phyloP scores from a whole-genome alignment of 2,113 vertebrate species.

The Cinclus cinclus region DNA sequence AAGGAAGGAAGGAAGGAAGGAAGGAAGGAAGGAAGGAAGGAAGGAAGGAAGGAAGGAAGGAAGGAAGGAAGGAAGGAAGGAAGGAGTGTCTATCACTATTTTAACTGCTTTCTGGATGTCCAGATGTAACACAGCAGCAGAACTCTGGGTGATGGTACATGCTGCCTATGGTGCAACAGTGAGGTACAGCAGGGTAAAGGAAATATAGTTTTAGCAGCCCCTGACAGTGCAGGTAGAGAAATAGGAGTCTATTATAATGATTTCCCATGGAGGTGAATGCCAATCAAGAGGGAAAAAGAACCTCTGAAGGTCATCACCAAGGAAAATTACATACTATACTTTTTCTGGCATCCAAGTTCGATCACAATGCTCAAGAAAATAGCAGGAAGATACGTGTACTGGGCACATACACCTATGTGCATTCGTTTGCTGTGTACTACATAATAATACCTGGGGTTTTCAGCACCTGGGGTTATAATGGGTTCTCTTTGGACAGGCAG shows the following conservation, averaged over 20 bases:
- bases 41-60: too few relatives aligned
- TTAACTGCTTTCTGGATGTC: background rate
- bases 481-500: constrained; percentile 60
- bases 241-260: constrained; percentile 35
- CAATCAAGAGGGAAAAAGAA: background rate
- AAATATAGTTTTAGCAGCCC: background rate
- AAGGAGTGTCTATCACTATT: background rate
- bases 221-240: constrained; percentile 22
- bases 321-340: background rate
- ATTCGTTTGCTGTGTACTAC: background rate
- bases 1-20: too few relatives aligned
- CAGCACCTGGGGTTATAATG: constrained; percentile 62
- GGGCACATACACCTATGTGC: background rate
- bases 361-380: constrained; percentile 3
- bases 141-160: background rate
- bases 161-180: background rate
- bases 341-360: background rate
- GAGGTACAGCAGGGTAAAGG: background rate
- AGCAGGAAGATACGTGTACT: background rate
- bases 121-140: background rate
- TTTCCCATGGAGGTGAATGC: background rate
- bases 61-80: background rate
- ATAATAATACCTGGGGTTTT: background rate
- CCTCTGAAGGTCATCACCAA: background rate
- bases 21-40: too few relatives aligned